These are phyloP conservation scores for Xyrichtys novacula DNA, from an alignment of 2,797 vertebrate species.

Conservation along the genomic window DNA sequence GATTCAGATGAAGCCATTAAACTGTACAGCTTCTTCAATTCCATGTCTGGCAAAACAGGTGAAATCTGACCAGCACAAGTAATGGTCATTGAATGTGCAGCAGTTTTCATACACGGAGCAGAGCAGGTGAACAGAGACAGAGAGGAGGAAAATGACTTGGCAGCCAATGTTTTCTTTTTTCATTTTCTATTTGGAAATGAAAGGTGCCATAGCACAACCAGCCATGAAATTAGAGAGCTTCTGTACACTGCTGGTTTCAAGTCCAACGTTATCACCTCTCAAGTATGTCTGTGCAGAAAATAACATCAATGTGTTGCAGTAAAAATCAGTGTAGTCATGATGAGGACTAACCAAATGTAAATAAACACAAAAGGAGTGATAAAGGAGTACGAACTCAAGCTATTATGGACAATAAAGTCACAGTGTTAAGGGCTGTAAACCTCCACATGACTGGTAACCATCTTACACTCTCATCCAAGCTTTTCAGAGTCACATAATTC, in stretches of 20 bases:
- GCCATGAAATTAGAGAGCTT: slow-evolving; percentile 50
- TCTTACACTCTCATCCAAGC: no score
- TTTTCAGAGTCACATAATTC: no score
- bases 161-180: slow-evolving; percentile 16
- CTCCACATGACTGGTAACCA: no score
- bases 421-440: no score
- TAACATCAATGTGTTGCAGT: slow-evolving; percentile 7
- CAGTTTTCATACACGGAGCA: slow-evolving; percentile 20
- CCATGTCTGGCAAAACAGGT: slow-evolving; percentile 11
- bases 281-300: slow-evolving; percentile 1
- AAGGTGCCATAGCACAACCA: slow-evolving; percentile 24
- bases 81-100: slow-evolving; percentile 39
- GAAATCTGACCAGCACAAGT: slow-evolving; percentile 38
- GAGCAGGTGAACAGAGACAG: slow-evolving; percentile 33
- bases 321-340: not conserved
- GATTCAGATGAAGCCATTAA: slow-evolving; percentile 22
- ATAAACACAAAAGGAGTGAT: no score
- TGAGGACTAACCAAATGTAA: no score
- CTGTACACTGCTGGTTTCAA: slow-evolving; percentile 14
- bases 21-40: slow-evolving; percentile 30
- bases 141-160: slow-evolving; percentile 33
- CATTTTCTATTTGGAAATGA: slow-evolving; percentile 38
- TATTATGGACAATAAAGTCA: no score
- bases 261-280: slow-evolving; percentile 4
- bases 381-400: no score